Evolutionary conservation across 2,113 vertebrate genomes (phyloP).

Genomic region (Thalassarche chlororhynchos): DNA sequence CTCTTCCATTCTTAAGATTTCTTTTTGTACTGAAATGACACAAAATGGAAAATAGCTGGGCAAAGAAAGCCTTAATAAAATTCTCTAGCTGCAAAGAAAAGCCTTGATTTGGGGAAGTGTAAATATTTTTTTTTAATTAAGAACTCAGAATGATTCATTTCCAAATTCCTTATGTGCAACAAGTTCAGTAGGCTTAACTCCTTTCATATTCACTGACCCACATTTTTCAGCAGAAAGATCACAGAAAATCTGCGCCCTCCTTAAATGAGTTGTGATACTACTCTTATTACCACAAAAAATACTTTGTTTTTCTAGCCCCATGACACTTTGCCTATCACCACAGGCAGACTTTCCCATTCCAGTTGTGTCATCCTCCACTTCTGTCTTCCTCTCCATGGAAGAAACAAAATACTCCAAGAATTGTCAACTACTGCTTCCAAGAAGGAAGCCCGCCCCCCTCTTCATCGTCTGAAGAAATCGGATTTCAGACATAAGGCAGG

Average conservation of each 20-base stretch:
- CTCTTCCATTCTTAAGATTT: neutral
- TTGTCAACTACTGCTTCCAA: neutral
- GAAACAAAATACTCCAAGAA: neutral
- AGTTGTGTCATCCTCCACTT: neutral
- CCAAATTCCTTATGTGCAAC: slow-evolving; percentile 33
- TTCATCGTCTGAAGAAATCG: fast-evolving
- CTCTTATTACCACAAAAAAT: neutral
- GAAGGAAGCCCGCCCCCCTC: neutral
- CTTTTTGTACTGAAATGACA: neutral
- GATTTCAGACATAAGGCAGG: neutral
- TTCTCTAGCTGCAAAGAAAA: neutral
- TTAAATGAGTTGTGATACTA: neutral
- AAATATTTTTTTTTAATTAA: neutral
- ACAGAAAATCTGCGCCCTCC: neutral
- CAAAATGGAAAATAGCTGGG: neutral
- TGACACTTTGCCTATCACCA: neutral
- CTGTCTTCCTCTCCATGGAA: neutral
- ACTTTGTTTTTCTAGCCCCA: neutral
- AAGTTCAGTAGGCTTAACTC: neutral
- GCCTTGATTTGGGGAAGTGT: neutral
- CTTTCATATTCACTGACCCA: neutral
- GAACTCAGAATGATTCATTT: neutral
- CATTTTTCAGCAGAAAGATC: neutral
- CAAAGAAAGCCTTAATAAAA: neutral
- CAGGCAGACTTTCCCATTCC: neutral